phyloP scores from a whole-genome alignment of 2,888 invertebrate genomes.

The Nomada fabriciana region DNA sequence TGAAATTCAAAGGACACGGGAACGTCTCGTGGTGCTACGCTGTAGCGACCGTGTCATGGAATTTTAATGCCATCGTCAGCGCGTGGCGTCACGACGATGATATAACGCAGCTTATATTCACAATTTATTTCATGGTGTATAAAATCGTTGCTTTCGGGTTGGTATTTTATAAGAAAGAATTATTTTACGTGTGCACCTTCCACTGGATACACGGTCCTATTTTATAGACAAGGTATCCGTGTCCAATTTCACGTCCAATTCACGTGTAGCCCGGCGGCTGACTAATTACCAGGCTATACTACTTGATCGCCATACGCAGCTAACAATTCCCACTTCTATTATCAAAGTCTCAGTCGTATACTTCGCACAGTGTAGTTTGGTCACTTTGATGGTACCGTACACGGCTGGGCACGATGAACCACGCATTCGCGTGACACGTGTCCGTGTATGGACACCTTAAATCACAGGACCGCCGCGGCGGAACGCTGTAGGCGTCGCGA shows the following conservation, averaged over 20 bases:
- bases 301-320: conserved; percentile 1
- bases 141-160: neutral
- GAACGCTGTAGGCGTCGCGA: conserved; percentile 30
- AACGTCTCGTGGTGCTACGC: conserved; percentile 4
- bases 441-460: conserved; percentile 52
- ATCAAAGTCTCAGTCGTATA: neutral
- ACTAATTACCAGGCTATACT: conserved; percentile 22
- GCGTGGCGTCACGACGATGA: neutral
- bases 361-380: no score
- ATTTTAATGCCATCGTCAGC: conserved; percentile 33
- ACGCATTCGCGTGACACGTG: conserved; percentile 51
- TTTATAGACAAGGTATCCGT: no score
- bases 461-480: conserved; percentile 44
- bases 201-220: no score
- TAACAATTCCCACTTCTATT: neutral
- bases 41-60: neutral
- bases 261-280: neutral
- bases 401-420: conserved; percentile 39
- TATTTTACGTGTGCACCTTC: no score
- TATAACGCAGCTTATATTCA: neutral
- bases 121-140: neutral
- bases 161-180: no score
- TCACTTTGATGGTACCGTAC: conserved; percentile 8
- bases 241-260: no score
- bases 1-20: conserved; percentile 33